Evolutionary conservation across 2,888 invertebrate species (phyloP).

Genomic region (Phlogophora meticulosa): DNA sequence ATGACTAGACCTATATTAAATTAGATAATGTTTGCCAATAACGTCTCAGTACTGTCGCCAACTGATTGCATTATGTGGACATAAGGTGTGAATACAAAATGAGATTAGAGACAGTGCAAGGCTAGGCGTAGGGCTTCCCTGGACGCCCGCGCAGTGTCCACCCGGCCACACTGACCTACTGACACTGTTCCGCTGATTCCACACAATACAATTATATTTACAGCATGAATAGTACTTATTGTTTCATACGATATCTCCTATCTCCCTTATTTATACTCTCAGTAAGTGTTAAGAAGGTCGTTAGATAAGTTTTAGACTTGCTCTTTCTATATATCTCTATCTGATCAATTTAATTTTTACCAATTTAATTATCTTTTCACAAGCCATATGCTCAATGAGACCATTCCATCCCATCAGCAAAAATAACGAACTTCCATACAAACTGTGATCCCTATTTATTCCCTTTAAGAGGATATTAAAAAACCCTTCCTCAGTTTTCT

Average conservation of each 20-base stretch:
- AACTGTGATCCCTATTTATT: background rate
- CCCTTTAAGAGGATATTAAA: too few relatives aligned
- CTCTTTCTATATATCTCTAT: too few relatives aligned
- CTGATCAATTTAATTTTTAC: background rate
- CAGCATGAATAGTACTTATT: constrained; percentile 14
- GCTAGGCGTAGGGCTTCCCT: constrained; percentile 81
- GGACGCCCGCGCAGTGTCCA: constrained; percentile 53
- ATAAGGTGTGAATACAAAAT: constrained; percentile 75
- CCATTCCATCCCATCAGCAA: too few relatives aligned
- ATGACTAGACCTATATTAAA: constrained; percentile 13
- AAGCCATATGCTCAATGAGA: too few relatives aligned
- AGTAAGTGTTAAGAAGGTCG: background rate
- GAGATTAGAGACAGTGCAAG: constrained; percentile 81
- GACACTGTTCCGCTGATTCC: constrained; percentile 66
- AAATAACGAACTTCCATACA: too few relatives aligned
- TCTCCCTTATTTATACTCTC: background rate
- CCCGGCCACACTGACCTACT: constrained; percentile 80
- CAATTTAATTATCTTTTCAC: too few relatives aligned
- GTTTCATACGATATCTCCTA: background rate
- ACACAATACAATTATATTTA: constrained; percentile 56
- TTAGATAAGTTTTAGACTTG: too few relatives aligned
- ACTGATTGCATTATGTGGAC: constrained; percentile 41
- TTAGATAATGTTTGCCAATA: constrained; percentile 23
- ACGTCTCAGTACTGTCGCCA: constrained; percentile 17
- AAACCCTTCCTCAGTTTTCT: too few relatives aligned